Percentiles rank a stretch among this genome's conserved stretches.
phyloP scores from a whole-genome alignment of 2,888 invertebrate genomes.

The Eupeodes latifasciatus region DNA sequence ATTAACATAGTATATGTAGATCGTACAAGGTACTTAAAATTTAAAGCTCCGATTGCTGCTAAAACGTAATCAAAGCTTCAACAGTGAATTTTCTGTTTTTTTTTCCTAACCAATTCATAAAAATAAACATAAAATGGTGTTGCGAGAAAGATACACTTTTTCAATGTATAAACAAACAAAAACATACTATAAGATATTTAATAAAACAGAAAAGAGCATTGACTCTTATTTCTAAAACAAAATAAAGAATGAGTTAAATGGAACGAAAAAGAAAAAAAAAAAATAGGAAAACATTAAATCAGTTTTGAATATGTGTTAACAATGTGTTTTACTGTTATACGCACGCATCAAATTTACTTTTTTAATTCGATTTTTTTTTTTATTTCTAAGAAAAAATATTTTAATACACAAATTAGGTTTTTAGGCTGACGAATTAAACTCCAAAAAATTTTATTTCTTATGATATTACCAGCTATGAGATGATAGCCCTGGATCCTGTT shows the following conservation, averaged over 20 bases:
- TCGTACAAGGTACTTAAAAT: background rate
- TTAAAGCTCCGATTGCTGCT: background rate
- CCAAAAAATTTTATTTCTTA: too few relatives aligned
- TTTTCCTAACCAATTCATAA: background rate
- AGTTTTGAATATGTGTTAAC: slow-evolving; percentile 12
- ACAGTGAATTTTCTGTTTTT: background rate
- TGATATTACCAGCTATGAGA: too few relatives aligned
- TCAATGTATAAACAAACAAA: background rate
- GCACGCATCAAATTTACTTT: too few relatives aligned
- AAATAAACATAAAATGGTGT: background rate
- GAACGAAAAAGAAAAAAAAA: background rate
- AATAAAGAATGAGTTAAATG: background rate
- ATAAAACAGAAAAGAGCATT: background rate
- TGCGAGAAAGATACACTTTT: background rate
- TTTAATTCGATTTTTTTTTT: background rate
- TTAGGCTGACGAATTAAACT: background rate
- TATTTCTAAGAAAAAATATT: background rate
- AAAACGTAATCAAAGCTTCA: background rate
- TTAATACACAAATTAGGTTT: background rate
- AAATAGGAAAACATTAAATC: background rate
- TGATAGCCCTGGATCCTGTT: too few relatives aligned
- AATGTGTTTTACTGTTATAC: slow-evolving; percentile 10
- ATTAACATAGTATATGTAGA: background rate
- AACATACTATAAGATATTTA: background rate
- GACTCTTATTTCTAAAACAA: background rate